Evolutionary conservation across 2,113 vertebrate species (phyloP), one percentile per base, ranked within the genome.

Genomic region (Pica pica): DNA sequence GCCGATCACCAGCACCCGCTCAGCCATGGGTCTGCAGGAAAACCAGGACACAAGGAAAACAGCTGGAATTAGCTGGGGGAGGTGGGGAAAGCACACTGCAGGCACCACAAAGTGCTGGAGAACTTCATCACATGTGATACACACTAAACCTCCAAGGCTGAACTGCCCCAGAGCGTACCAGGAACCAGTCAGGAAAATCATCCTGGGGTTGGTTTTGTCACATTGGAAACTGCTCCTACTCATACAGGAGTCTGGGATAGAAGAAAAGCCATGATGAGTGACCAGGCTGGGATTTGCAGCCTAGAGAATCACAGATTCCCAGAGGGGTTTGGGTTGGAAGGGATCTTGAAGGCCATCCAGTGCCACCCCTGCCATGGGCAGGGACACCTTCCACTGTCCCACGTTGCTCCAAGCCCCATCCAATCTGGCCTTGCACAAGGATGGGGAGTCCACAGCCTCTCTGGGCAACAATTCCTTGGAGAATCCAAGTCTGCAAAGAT

Each of bases 1-100:
- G 69, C 99, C 99, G 17, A 99, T 97, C 50, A 99, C 98, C 96
- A 99, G 98, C 75, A 99, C 98, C 11, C 37, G 98, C 65, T 98
- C 98, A 6, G 98, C 98, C 99, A 99, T 99, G 76, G 87, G 37
- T 49, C 98, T 98, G 87, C 55, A 22, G 20, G 74, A 77, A 73
- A 90, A 90, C 28, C 85, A 94, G 78, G 77, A 80, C 53, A 97
- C 50, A 46, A 46, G 73, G 47, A 53, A 52, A 90, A 73, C 41
- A 53, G 56, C 21, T 50, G 92, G 14, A 35, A 28, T 93, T 23
- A 93, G 73, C 41, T 2, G 3, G 1, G 9, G 28, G 12, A 91
- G 17, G 30, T 74, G 81, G 79, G 83, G 5, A 79, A 46, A 77
- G 70, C 61, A 37, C 46, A n/a, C 41, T 90, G 15, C 50, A 57